A percentile compares a stretch with the other conserved stretches of the same genome.
phyloP scores from a whole-genome alignment of 2,797 vertebrate genomes.

The Eulemur albifrons region DNA sequence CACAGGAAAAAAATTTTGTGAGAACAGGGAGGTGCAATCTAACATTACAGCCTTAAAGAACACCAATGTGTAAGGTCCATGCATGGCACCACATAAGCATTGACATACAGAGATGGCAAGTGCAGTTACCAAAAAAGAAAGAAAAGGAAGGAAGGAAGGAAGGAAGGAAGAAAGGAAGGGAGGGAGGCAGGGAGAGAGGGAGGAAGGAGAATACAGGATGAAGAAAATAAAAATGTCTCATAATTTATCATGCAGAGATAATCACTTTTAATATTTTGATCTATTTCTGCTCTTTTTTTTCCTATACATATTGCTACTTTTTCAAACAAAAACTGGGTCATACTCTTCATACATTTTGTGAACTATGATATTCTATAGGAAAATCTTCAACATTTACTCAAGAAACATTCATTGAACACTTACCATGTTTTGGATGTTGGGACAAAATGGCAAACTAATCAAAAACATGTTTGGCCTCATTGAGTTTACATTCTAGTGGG shows the following conservation, averaged over 20 bases:
- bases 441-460: background rate
- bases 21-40: background rate
- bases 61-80: fast-evolving
- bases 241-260: background rate
- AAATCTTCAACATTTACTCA: background rate
- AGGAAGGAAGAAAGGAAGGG: no score
- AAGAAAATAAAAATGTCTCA: background rate
- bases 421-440: background rate
- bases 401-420: background rate
- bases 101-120: background rate
- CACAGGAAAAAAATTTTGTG: background rate
- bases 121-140: background rate
- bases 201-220: background rate
- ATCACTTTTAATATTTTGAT: background rate
- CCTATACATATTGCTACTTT: background rate
- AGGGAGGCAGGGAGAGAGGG: fast-evolving
- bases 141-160: no score
- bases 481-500: background rate
- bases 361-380: background rate
- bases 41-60: background rate
- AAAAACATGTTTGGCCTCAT: background rate
- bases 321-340: background rate
- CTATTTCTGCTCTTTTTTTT: background rate
- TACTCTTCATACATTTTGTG: background rate
- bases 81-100: fast-evolving